phyloP scores from a whole-genome alignment of 2,888 invertebrate species.

The Diplolepis rosae region DNA sequence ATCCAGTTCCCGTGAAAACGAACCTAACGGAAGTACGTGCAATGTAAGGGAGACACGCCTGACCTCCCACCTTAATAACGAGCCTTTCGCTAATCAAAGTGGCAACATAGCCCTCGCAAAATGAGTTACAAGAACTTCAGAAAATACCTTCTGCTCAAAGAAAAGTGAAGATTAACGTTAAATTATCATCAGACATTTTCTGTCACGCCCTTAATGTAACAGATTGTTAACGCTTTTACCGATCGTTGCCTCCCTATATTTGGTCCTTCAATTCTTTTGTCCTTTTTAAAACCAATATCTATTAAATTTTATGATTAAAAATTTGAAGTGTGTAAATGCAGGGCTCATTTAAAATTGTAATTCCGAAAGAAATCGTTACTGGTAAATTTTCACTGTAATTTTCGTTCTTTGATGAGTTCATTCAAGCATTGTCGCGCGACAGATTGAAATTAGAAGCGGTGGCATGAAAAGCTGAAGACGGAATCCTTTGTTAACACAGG shows the following conservation, averaged over 20 bases:
- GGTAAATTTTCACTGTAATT: constrained; percentile 22
- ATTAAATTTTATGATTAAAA: no score
- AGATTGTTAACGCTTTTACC: background rate
- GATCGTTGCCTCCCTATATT: background rate
- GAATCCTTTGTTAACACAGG: constrained; percentile 59
- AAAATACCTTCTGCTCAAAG: constrained; percentile 36
- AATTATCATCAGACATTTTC: constrained; percentile 8
- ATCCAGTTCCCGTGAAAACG: constrained; percentile 68
- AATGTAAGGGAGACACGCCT: constrained; percentile 63
- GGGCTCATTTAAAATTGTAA: no score
- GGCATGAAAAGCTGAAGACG: constrained; percentile 57
- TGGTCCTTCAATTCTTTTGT: no score
- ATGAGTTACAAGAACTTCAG: constrained; percentile 36
- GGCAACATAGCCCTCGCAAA: background rate
- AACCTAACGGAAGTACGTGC: constrained; percentile 62
- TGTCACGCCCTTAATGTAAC: constrained; percentile 18
- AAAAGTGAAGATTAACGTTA: constrained; percentile 11
- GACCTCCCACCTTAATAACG: constrained; percentile 65
- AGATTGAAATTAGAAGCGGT: constrained; percentile 23
- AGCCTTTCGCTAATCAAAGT: constrained; percentile 18
- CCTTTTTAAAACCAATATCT: no score
- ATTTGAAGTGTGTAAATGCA: no score
- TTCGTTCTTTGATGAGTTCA: constrained; percentile 3
- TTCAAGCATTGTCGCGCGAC: constrained; percentile 10
- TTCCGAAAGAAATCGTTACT: background rate